A percentile compares a stretch with the other conserved stretches of the same genome.
These are phyloP conservation scores for Tupiocoris notatus DNA, from an alignment of 2,888 invertebrate genomes.

Conservation along the genomic window DNA sequence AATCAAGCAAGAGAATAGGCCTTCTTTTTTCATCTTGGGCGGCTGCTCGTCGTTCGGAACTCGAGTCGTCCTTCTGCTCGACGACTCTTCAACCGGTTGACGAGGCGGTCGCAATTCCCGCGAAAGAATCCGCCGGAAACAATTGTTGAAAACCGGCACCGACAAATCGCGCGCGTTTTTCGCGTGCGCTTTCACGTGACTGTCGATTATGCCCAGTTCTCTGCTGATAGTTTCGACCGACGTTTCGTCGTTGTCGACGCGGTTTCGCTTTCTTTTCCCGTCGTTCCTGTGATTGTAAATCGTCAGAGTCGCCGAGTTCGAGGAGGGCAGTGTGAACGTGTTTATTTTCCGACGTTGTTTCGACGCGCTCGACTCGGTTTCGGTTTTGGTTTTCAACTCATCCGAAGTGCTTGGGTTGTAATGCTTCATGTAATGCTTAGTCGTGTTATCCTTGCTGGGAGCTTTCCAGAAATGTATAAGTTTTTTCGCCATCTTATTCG, in stretches of 20 bases:
- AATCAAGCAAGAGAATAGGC: background rate
- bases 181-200: background rate
- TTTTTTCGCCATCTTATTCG: background rate
- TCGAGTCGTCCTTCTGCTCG: too few relatives aligned
- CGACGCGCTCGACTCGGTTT: background rate
- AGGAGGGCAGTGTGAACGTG: background rate
- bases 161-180: background rate
- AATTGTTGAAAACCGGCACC: background rate
- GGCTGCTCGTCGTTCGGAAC: background rate
- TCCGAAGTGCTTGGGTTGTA: background rate
- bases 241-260: background rate
- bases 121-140: background rate
- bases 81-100: background rate
- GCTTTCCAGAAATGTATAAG: background rate
- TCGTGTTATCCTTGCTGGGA: background rate
- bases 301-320: background rate
- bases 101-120: background rate
- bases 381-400: background rate
- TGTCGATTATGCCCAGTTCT: constrained; percentile 2
- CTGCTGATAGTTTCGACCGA: background rate
- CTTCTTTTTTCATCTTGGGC: background rate
- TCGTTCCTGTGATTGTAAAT: background rate
- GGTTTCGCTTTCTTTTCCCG: background rate
- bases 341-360: background rate
- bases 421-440: background rate